Evolutionary conservation across 1,140 invertebrate species (phyloP), one percentile per base, ranked within the genome.

Genomic region (Bombus vancouverensis): DNA sequence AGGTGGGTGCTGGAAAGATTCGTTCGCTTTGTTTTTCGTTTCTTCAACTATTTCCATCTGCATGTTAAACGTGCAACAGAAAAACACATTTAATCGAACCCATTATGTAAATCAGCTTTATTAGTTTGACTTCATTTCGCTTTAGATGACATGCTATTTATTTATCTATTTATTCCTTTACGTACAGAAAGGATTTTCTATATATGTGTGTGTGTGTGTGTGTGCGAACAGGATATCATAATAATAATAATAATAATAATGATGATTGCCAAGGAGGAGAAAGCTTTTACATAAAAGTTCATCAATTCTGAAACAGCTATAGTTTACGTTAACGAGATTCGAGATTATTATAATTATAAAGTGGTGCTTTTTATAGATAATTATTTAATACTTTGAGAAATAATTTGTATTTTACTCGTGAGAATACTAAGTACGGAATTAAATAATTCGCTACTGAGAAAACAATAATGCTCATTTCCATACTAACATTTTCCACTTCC

Each of bases 51-150:
- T 76, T 28, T 37, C 8, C 6, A 76, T 76, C 25, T 25, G 39
- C 18, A 42, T 2, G 28, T 28, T 28, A 8, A 78, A 65, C 74
- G 13, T 66, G 18, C 28, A 39, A 77, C 57, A 22, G 37, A 39
- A 8, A 62, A 53, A 37, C 25, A 13, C 28, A 34, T 66, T 71
- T 72, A 18, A 77, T 74, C 13, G 18, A 76, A 37, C 44, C 28
- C 37, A 85, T 85, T 84, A 62, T 34, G 34, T 12, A 25, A 59
- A 83, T 76, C 22, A 34, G 53, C 6, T n/a, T 5, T 59, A 59
- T 76, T 62, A 62, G 73, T 32, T 72, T 37, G 18, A 73, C 59
- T 42, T 44, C 37, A 22, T 75, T 32, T 44, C 73, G 62, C 13
- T 28, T 28, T 66, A 39, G 28, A 85, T 28, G 53, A 53, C 13